A percentile compares a stretch with the other conserved stretches of the same genome.
These are phyloP conservation scores for Steatocranus sp. DNA, from an alignment of 2,797 vertebrate species.

Conservation along the genomic window DNA sequence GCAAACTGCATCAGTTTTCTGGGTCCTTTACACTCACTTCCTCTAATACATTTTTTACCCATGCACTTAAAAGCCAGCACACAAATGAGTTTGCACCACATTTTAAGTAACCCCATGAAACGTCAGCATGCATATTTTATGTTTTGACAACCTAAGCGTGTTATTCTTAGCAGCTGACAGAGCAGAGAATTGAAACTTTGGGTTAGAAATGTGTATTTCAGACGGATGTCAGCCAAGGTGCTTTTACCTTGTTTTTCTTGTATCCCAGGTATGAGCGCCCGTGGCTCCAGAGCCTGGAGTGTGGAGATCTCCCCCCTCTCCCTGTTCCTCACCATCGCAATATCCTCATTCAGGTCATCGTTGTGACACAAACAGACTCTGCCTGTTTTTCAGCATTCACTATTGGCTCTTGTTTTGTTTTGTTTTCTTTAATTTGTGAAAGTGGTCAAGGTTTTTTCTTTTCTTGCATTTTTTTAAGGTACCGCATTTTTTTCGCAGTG, in stretches of 20 bases:
- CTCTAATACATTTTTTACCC: constrained; percentile 1
- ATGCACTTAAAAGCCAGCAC: background rate
- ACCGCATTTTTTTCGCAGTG: constrained; percentile 31
- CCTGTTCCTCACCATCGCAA: constrained; percentile 68
- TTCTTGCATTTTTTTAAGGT: background rate
- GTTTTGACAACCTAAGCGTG: background rate
- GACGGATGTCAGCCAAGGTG: background rate
- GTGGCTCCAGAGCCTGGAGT: constrained; percentile 78
- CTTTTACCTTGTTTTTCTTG: constrained; percentile 1
- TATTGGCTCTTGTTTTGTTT: background rate
- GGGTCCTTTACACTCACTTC: background rate
- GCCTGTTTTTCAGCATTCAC: constrained; percentile 22
- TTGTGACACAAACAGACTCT: constrained; percentile 66
- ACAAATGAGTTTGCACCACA: background rate
- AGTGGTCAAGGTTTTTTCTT: background rate
- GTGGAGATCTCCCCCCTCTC: constrained; percentile 55
- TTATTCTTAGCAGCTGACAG: background rate
- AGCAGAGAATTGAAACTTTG: background rate
- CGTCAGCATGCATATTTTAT: background rate
- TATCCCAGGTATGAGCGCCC: constrained; percentile 86
- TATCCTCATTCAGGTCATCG: constrained; percentile 72
- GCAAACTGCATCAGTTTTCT: background rate
- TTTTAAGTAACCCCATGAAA: background rate
- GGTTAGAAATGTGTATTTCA: background rate
- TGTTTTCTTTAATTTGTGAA: constrained; percentile 22